Evolutionary conservation across 2,797 vertebrate genomes (phyloP).

Genomic region (Apogon hyalosoma): DNA sequence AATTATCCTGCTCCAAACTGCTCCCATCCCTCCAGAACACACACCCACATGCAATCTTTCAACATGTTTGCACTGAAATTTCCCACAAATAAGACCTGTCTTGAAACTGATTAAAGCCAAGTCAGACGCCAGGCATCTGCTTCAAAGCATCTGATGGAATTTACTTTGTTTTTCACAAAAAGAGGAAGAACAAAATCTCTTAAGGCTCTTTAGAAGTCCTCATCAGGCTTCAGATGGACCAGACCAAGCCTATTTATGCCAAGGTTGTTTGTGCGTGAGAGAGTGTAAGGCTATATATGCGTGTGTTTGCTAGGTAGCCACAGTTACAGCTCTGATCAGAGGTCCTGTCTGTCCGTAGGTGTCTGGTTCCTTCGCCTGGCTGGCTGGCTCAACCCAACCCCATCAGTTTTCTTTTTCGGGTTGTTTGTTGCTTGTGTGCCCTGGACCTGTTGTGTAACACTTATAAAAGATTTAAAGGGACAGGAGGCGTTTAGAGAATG

Average conservation of each 20-base stretch:
- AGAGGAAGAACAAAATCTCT: conserved; percentile 56
- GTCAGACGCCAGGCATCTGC: conserved; percentile 15
- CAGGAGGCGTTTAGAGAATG: conserved; percentile 65
- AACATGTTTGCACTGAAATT: conserved; percentile 45
- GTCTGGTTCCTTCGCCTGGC: conserved; percentile 77
- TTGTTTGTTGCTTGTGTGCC: conserved; percentile 80
- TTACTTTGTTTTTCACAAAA: conserved; percentile 66
- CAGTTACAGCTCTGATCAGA: conserved; percentile 71
- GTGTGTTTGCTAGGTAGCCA: conserved; percentile 62
- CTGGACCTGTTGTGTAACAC: conserved; percentile 83
- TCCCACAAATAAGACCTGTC: conserved; percentile 34
- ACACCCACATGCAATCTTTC: conserved; percentile 51
- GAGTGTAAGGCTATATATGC: conserved; percentile 30
- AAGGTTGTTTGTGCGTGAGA: conserved; percentile 8
- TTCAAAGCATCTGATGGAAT: conserved; percentile 44
- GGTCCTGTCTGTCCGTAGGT: conserved; percentile 67
- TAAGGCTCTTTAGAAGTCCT: conserved; percentile 33
- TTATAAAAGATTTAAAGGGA: conserved; percentile 86
- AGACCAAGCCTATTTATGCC: not conserved
- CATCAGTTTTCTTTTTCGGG: conserved; percentile 70
- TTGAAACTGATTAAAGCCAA: conserved; percentile 42
- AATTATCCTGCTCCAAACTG: conserved; percentile 29
- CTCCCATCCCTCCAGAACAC: conserved; percentile 31
- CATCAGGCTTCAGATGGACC: conserved; percentile 62
- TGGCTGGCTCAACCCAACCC: conserved; percentile 65